These are phyloP conservation scores for Eulemur macaco DNA, from an alignment of 2,113 vertebrate species.

Conservation along the genomic window DNA sequence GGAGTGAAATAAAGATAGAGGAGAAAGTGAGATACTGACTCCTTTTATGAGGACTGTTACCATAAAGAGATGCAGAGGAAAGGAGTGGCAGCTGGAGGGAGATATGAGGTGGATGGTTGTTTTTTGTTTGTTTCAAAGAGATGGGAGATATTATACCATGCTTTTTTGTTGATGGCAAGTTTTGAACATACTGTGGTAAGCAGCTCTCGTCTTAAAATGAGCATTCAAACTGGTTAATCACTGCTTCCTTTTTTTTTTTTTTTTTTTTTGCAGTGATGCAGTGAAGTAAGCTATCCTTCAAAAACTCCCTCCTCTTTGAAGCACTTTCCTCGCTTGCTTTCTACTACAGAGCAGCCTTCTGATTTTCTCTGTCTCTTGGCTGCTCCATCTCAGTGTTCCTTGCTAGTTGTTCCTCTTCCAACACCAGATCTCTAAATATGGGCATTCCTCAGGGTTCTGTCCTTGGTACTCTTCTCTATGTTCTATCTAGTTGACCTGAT, in stretches of 20 bases:
- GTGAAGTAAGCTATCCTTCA: too few species aligned
- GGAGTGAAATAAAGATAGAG: neutral
- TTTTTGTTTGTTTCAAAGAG: neutral
- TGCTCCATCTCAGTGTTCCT: neutral
- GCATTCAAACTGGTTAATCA: neutral
- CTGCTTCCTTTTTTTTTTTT: too few species aligned
- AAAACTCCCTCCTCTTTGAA: neutral
- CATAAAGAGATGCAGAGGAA: slow-evolving; percentile 28
- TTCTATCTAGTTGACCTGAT: neutral
- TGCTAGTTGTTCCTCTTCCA: neutral
- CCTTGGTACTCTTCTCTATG: neutral
- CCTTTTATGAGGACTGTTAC: neutral
- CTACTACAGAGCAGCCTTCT: neutral
- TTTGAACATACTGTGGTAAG: slow-evolving; percentile 1
- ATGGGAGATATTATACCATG: neutral
- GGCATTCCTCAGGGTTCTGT: neutral
- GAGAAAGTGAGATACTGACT: neutral
- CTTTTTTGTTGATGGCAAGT: slow-evolving; percentile 11
- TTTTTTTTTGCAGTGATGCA: too few species aligned
- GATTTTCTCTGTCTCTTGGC: neutral
- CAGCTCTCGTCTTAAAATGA: slow-evolving; percentile 31
- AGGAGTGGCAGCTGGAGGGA: neutral
- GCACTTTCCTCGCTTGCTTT: neutral
- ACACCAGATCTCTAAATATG: neutral
- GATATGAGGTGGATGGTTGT: neutral